A percentile compares a stretch with the other conserved stretches of the same genome.
Conservation (phyloP, 2,888 invertebrate genomes). For the Scaptomyza reducta region DNA sequence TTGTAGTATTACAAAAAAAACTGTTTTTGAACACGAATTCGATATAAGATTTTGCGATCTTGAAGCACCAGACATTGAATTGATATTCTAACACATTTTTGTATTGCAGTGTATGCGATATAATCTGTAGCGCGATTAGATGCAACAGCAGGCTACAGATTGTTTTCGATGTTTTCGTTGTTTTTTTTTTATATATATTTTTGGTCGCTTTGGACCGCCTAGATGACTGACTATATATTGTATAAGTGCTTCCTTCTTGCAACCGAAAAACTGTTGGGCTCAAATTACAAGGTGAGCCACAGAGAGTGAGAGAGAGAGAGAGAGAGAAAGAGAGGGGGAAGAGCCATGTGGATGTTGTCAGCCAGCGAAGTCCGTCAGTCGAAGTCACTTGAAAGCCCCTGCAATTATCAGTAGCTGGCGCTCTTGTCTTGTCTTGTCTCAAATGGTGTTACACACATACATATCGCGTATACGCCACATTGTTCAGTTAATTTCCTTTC, state of each 20-base stretch:
- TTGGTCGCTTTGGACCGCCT: constrained; percentile 7
- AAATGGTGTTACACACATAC: constrained; percentile 2
- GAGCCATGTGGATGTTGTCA: constrained; percentile 73
- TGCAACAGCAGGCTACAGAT: constrained; percentile 25
- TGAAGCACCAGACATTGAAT: too few species aligned
- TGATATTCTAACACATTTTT: too few species aligned
- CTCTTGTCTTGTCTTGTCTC: constrained; percentile 19
- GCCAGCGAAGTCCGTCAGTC: constrained; percentile 38
- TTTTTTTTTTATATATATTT: not conserved
- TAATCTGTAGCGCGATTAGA: constrained; percentile 62
- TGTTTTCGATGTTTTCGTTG: not conserved
- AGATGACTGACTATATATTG: constrained; percentile 71
- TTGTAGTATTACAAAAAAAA: not conserved
- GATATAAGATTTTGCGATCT: not conserved
- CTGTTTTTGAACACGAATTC: not conserved
- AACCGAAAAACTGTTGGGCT: constrained; percentile 66
- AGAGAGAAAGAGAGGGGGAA: not conserved
- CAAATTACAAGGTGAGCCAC: constrained; percentile 83
- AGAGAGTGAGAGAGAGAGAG: not conserved
- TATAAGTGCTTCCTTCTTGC: constrained; percentile 81
- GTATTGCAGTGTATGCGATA: constrained; percentile 45
- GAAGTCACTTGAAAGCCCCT: constrained; percentile 65
- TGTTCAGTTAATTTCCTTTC: constrained; percentile 67
- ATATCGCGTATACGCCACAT: constrained; percentile 71
- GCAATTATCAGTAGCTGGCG: constrained; percentile 74